Evolutionary conservation across 2,797 vertebrate species (phyloP).

Genomic region (Alca torda): DNA sequence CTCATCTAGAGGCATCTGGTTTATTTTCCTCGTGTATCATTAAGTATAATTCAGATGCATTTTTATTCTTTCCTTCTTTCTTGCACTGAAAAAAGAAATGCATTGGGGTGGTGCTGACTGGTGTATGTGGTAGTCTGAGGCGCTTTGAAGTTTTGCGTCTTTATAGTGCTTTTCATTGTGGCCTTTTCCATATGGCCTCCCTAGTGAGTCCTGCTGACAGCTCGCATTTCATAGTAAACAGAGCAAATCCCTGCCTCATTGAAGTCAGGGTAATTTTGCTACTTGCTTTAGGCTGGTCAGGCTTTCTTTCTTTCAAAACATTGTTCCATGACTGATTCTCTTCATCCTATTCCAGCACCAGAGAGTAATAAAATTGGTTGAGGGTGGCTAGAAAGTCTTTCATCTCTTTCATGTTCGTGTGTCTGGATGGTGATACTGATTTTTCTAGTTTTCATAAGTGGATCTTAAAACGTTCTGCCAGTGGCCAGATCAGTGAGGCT

Average conservation of each 20-base stretch:
- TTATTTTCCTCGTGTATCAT: not conserved
- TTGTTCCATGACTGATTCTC: conserved; percentile 29
- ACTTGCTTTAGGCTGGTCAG: not conserved
- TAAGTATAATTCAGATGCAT: not conserved
- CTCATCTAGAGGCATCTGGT: not conserved
- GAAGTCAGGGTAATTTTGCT: not conserved
- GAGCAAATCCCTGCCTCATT: conserved; percentile 1
- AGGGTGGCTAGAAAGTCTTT: conserved; percentile 30
- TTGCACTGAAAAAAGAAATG: not conserved
- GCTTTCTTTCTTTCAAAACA: conserved; percentile 31
- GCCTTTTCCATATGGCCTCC: not conserved
- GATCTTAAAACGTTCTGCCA: conserved; percentile 12
- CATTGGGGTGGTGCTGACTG: not conserved
- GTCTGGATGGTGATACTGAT: conserved; percentile 5
- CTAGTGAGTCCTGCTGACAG: not conserved
- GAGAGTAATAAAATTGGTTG: not conserved
- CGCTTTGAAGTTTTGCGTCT: conserved; percentile 32
- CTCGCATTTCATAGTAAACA: not conserved
- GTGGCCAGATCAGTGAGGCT: not conserved
- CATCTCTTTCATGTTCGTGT: conserved; percentile 18
- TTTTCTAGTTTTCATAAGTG: not conserved
- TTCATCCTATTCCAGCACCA: conserved; percentile 44
- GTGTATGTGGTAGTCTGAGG: not conserved
- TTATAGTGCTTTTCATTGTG: not conserved
- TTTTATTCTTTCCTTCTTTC: not conserved